Evolutionary conservation across 2,797 vertebrate genomes (phyloP), one percentile per base, ranked within the genome.

Genomic region (Epinephelus awoara): DNA sequence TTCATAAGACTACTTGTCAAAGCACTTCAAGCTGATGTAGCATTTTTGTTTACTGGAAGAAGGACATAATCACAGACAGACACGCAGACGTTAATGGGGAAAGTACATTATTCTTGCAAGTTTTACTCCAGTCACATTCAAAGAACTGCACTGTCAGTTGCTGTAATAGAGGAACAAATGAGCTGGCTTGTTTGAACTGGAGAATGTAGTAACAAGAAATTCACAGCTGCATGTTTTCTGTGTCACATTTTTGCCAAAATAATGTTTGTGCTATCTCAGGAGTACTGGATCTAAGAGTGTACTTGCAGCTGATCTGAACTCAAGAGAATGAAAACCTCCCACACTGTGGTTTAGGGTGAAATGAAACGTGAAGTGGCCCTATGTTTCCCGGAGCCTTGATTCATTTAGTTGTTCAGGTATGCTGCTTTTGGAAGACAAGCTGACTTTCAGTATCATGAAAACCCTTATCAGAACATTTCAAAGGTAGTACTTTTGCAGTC

Each of bases 71-170:
- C 54, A 5, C 10, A 67, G 55, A 64, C 80, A 72, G 38, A 50
- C 15, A 75, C 70, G 17, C 58, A 38, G 80, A 27, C 18, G 23
- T 59, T 57, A 67, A 15, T 15, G 34, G 84, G 88, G 84, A 79
- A 90, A 88, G 87, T 86, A 87, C 83, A 65, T 56, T 75, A 23
- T 67, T 80, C 14, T 59, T 72, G 50, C 38, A 49, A 12, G 17
- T 58, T 77, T 54, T 52, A 88, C 81, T 73, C 66, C 84, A 83
- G 85, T 89, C 88, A 88, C 40, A 29, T 38, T 42, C 44, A 72
- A 46, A 57, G 44, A 80, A 50, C 2, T 50, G 4, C 50, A 12
- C 67, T 42, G 34, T 77, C 64, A 82, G 59, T 47, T 19, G 51
- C 40, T 57, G 34, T 6, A 56, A 18, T 40, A 34, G 38, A 56